These are phyloP conservation scores for Saccostrea glomerata DNA, from an alignment of 1,140 invertebrate species.

Conservation along the genomic window DNA sequence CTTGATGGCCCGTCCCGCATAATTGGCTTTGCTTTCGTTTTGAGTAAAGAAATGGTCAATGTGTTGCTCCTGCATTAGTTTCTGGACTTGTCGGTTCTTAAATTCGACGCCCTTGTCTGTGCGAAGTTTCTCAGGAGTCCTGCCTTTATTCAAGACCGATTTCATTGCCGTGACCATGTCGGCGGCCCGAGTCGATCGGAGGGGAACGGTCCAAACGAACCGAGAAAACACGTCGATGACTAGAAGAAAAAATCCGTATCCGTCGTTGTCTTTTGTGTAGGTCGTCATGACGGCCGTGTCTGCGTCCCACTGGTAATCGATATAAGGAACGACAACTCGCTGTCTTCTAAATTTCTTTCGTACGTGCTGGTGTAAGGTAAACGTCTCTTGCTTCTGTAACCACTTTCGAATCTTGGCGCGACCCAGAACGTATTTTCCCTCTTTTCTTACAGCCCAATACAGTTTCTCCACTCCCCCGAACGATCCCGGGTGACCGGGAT, in stretches of 20 bases:
- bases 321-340: slow-evolving; percentile 48
- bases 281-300: slow-evolving; percentile 51
- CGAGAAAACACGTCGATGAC: slow-evolving; percentile 46
- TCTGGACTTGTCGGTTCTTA: slow-evolving; percentile 27
- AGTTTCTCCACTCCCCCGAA: slow-evolving; percentile 52
- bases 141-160: slow-evolving; percentile 29
- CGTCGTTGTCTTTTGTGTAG: slow-evolving; percentile 40
- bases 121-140: slow-evolving; percentile 37
- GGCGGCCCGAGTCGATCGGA: neutral
- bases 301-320: slow-evolving; percentile 57
- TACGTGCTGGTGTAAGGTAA: slow-evolving; percentile 52
- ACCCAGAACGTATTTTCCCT: slow-evolving; percentile 55
- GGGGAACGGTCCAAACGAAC: slow-evolving; percentile 8
- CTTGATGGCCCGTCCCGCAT: slow-evolving; percentile 42
- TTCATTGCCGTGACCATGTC: slow-evolving; percentile 40
- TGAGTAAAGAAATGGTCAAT: slow-evolving; percentile 45
- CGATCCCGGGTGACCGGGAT: slow-evolving; percentile 45
- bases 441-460: slow-evolving; percentile 46
- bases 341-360: slow-evolving; percentile 40
- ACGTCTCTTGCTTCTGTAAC: slow-evolving; percentile 51
- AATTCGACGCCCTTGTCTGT: slow-evolving; percentile 52
- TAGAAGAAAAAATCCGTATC: slow-evolving; percentile 31
- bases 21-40: slow-evolving; percentile 52
- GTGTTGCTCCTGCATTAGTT: neutral
- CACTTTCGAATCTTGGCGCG: slow-evolving; percentile 52